Conservation (phyloP, 2,113 vertebrate species). For the Anolis sagrei region DNA sequence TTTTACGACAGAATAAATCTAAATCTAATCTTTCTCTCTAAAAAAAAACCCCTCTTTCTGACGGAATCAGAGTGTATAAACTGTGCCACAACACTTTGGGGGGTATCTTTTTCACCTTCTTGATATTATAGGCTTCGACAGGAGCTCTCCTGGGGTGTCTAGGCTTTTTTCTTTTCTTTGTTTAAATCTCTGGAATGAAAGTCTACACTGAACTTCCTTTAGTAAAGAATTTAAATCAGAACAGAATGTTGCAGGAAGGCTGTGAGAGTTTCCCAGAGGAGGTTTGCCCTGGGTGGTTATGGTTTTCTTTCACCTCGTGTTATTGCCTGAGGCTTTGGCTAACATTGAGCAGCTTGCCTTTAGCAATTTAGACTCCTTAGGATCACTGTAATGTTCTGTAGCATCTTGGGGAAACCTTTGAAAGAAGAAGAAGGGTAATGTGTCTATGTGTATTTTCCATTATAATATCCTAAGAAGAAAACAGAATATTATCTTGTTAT, state of each 20-base stretch:
- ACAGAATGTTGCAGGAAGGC: not conserved
- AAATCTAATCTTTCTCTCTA: not conserved
- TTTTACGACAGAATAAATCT: not conserved
- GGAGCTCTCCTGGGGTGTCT: not conserved
- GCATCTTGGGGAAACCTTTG: not conserved
- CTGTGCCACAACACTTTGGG: not conserved
- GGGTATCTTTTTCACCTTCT: not conserved
- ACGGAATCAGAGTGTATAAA: not conserved
- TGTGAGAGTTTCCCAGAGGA: not conserved
- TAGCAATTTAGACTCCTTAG: slow-evolving; percentile 15
- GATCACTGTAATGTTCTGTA: not conserved
- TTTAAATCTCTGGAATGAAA: slow-evolving; percentile 37
- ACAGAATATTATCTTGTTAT: not conserved
- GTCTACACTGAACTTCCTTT: slow-evolving; percentile 23
- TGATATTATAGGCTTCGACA: slow-evolving; percentile 4
- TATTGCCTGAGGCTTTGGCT: slow-evolving; percentile 26
- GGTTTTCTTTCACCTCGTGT: fast-evolving
- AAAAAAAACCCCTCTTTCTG: not conserved
- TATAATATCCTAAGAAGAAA: not conserved
- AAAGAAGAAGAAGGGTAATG: not conserved
- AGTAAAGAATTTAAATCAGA: slow-evolving; percentile 47
- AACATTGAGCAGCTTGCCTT: slow-evolving; percentile 25
- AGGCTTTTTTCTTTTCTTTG: slow-evolving; percentile 22
- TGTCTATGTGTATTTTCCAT: not conserved
- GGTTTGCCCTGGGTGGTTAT: not conserved